Evolutionary conservation across 2,888 invertebrate species (phyloP), one percentile per base, ranked within the genome.

Genomic region (Anaspis maculata): DNA sequence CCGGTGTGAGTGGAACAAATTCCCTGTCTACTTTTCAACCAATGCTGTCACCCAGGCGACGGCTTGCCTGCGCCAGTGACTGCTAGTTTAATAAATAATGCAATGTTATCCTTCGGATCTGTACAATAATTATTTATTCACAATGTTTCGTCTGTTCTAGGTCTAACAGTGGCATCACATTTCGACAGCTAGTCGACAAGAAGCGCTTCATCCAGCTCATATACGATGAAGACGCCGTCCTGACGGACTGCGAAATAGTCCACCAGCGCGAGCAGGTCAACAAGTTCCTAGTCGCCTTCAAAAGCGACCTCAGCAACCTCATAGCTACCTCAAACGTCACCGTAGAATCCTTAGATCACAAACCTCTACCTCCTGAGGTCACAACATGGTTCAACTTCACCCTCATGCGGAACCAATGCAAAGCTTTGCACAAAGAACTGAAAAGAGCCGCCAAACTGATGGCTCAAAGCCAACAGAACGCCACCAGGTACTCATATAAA

Each of bases 161-260:
- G 33, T 74, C 74, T 36, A 57, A 59, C 28, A 73, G 73, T 2
- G 75, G 74, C 2, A 57, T 81, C 13, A 71, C 70, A 45, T 70
- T 81, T 13, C 74, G 79, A 12, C 79, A 83, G 59, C 64, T 82
- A 45, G 74, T 77, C n/a, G 77, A 79, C 54, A 79, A 79, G 34
- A 68, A 69, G 48, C 76, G 76, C 62, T 72, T 82, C 59, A 72
- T 82, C 27, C 81, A 82, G 64, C 62, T 80, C 19, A 80, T 82
- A 46, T 80, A 79, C 68, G 68, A 74, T 31, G 70, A 70, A 49
- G 68, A 70, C 50, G 71, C 73, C 48, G 66, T 61, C 35, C 64
- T 82, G 3, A 70, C 74, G 55, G 81, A 82, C 64, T 83, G 83
- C 61, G 81, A 82, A 58, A 76, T 73, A 56, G 66, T 79, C 32